Percentiles rank a stretch among this genome's conserved stretches.
Conservation (phyloP, 2,113 vertebrate species). For the Pelecanoides urinatrix region DNA sequence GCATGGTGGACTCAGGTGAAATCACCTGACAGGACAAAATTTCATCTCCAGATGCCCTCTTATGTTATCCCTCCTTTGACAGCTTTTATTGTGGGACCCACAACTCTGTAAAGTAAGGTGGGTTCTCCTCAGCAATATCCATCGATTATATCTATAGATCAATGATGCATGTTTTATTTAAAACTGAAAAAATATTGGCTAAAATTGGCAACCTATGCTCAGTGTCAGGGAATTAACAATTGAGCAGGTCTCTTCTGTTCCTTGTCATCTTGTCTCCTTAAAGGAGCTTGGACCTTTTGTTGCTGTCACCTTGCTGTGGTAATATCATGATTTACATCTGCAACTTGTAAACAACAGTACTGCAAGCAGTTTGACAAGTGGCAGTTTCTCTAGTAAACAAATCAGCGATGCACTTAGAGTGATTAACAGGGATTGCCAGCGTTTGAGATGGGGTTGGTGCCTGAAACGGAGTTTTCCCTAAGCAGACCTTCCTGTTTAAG, state of each 20-base stretch:
- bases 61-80: background rate
- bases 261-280: background rate
- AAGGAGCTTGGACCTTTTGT: background rate
- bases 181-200: background rate
- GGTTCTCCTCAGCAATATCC: background rate
- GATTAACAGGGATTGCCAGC: background rate
- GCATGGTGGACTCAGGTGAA: background rate
- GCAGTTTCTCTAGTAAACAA: conserved; percentile 5
- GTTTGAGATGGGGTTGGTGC: background rate
- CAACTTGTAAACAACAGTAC: background rate
- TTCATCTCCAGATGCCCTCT: background rate
- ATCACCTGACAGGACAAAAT: background rate
- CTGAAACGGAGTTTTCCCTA: background rate
- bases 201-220: background rate
- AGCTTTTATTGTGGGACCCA: background rate
- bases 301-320: conserved; percentile 5
- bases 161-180: background rate
- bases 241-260: background rate
- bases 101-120: background rate
- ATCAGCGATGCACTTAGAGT: background rate
- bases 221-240: background rate
- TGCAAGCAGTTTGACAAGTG: background rate
- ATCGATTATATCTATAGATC: background rate
- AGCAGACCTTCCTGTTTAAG: background rate
- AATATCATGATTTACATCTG: background rate